Percentiles rank a stretch among this genome's conserved stretches.
Conservation (phyloP, 2,113 vertebrate species). For the Chaetodon auriga region DNA sequence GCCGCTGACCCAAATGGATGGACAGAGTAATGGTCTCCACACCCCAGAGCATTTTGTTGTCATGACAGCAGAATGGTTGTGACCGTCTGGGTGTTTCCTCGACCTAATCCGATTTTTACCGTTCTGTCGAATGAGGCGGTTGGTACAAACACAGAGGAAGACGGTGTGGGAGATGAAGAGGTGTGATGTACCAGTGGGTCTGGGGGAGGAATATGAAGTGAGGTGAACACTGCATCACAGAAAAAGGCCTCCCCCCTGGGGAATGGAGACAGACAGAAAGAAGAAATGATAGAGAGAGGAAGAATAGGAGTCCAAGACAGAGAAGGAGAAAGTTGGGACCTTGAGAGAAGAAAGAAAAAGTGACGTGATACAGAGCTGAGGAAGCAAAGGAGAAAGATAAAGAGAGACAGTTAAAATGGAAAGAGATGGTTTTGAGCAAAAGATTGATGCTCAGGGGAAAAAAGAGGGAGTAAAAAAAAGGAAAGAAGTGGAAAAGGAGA, state of each 20-base stretch:
- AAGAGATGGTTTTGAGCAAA: constrained; percentile 44
- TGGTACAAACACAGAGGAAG: constrained; percentile 15
- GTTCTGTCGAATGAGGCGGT: neutral
- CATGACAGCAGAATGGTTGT: constrained; percentile 51
- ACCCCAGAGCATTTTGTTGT: constrained; percentile 67
- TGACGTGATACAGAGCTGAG: neutral
- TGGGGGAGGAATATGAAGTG: constrained; percentile 1
- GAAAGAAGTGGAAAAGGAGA: constrained; percentile 59
- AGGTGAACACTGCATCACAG: constrained; percentile 1
- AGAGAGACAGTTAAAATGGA: constrained; percentile 29
- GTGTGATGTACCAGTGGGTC: neutral
- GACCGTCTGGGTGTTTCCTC: constrained; percentile 25
- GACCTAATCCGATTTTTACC: constrained; percentile 39
- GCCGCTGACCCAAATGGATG: constrained; percentile 63
- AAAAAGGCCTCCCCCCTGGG: neutral
- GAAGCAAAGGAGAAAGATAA: constrained; percentile 7
- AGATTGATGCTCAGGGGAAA: constrained; percentile 38
- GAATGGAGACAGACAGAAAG: neutral
- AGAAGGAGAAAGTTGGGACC: neutral
- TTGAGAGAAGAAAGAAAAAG: neutral
- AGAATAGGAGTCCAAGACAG: neutral
- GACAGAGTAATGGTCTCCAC: constrained; percentile 49
- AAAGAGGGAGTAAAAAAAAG: constrained; percentile 39
- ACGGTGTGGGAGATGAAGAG: constrained; percentile 1
- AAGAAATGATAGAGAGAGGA: neutral